A percentile compares a stretch with the other conserved stretches of the same genome.
Conservation (phyloP, 2,797 vertebrate genomes). For the Brachymystax lenok region DNA sequence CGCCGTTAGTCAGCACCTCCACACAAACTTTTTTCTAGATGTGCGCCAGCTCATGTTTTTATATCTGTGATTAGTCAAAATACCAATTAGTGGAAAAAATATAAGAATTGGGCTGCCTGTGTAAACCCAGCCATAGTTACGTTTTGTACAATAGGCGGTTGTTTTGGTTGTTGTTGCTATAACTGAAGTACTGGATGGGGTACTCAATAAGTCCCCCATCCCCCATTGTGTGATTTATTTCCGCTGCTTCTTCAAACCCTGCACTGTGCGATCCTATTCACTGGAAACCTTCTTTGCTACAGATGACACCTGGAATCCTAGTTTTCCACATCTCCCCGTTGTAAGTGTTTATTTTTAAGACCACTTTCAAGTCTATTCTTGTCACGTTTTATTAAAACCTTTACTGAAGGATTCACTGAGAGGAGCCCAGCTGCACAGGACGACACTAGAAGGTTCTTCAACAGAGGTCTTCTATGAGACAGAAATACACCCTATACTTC, state of each 20-base stretch:
- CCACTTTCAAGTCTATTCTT: constrained; percentile 53
- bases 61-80: too few relatives aligned
- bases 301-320: constrained; percentile 75
- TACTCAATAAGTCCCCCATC: constrained; percentile 26
- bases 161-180: too few relatives aligned
- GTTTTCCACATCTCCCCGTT: constrained; percentile 71
- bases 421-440: constrained; percentile 26
- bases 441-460: constrained; percentile 22
- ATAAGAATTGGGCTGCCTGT: too few relatives aligned
- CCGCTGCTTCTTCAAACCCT: constrained; percentile 62
- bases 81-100: too few relatives aligned
- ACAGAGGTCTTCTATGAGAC: constrained; percentile 23
- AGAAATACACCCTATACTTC: constrained; percentile 24
- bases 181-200: too few relatives aligned
- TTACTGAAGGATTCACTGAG: constrained; percentile 43
- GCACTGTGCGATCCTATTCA: constrained; percentile 79
- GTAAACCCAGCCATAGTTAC: too few relatives aligned
- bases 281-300: constrained; percentile 76
- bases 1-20: too few relatives aligned
- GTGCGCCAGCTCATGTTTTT: too few relatives aligned
- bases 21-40: too few relatives aligned
- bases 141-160: too few relatives aligned
- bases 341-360: constrained; percentile 64
- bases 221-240: constrained; percentile 29
- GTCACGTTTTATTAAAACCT: constrained; percentile 57